Evolutionary conservation across 2,888 invertebrate genomes (phyloP), one percentile per base, ranked within the genome.

Genomic region (Phorcus lineatus): DNA sequence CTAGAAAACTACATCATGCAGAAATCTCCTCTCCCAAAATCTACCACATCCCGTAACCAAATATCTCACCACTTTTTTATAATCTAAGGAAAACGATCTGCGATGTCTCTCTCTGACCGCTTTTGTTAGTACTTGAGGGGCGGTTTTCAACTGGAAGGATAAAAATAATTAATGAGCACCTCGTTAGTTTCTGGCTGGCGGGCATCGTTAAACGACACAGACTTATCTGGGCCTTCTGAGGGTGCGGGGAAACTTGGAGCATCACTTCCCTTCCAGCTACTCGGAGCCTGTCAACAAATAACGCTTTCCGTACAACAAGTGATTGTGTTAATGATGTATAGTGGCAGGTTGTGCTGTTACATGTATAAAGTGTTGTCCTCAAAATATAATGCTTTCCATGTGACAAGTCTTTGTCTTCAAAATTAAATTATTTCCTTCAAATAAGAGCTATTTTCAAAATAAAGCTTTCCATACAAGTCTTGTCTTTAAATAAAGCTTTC

Each of bases 11-110:
- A 70, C 31, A 36, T 36, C 70, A 70, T 70, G 70, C 70, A 70
- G 36, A 31, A 36, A 22, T 24, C 22, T 70, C 78, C 54, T 70
- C 31, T 79, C 78, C 78, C 78, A 77, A 19, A 77, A 24, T 47
- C 52, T 31, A 24, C 16, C 31, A 47, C 13, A 40, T 19, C 70
- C 70, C 76, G 54, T 28, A 54, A 36, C 57, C 47, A 74, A 54
- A 77, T 31, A 66, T 76, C 83, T 82, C 80, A 87, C 86, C 84
- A 86, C 67, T 81, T 83, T 81, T 17, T 74, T 81, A 80, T 81
- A 83, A 81, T 88, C 89, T 62, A 88, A 78, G 31, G 88, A 88
- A 79, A 84, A 81, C 77, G 86, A 80, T 19, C 88, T 80, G 28
- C 85, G 80, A 74, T 87, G 85, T 66, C 81, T 81, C n/a, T 80